These are phyloP conservation scores for Leucophora obtusa DNA, from an alignment of 2,888 invertebrate genomes.

Conservation along the genomic window DNA sequence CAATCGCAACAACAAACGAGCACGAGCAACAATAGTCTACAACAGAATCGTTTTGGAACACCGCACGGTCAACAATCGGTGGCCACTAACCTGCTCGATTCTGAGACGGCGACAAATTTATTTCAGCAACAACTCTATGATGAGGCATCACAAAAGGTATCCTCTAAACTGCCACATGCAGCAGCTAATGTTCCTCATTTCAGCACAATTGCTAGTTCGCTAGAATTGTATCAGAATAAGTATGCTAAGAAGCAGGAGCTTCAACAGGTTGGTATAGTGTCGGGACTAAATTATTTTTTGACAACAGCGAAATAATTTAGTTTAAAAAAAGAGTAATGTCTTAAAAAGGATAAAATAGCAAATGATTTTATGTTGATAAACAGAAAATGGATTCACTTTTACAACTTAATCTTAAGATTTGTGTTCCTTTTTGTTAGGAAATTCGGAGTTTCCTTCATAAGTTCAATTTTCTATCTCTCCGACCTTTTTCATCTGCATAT, in stretches of 20 bases:
- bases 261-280: constrained; percentile 73
- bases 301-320: constrained; percentile 11
- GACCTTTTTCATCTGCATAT: constrained; percentile 58
- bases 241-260: constrained; percentile 77
- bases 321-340: neutral
- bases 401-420: neutral
- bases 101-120: constrained; percentile 74
- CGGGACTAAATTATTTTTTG: constrained; percentile 57
- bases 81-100: constrained; percentile 65
- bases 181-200: constrained; percentile 74
- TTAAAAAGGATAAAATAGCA: neutral
- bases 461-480: constrained; percentile 41
- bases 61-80: constrained; percentile 31
- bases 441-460: constrained; percentile 50
- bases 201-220: constrained; percentile 75
- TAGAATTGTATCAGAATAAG: constrained; percentile 78
- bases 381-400: neutral
- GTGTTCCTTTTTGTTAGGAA: constrained; percentile 15
- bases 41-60: constrained; percentile 66
- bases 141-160: constrained; percentile 67
- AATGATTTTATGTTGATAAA: neutral
- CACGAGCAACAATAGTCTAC: constrained; percentile 62
- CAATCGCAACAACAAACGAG: constrained; percentile 68
- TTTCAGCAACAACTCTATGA: constrained; percentile 76
- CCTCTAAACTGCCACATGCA: constrained; percentile 70